Evolutionary conservation across 2,113 vertebrate genomes (phyloP).

Genomic region (Heliornis fulica): DNA sequence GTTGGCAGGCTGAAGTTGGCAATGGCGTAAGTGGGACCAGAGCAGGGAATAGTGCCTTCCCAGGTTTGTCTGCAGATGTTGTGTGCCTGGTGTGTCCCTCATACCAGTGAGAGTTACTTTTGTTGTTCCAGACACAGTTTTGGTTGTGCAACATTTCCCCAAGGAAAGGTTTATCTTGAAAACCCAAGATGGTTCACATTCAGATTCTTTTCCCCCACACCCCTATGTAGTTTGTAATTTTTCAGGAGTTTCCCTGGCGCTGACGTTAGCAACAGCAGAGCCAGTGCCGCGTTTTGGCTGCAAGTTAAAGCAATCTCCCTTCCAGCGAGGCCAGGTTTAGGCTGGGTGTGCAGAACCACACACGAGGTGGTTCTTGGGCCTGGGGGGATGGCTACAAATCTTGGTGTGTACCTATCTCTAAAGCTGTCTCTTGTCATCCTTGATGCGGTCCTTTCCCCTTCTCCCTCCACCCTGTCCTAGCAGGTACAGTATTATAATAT

Average conservation of each 20-base stretch:
- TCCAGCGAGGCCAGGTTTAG: neutral
- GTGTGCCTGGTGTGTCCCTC: neutral
- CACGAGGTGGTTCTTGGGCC: neutral
- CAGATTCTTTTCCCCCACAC: neutral
- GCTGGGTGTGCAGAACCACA: neutral
- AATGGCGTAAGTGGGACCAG: fast-evolving
- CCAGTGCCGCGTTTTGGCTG: neutral
- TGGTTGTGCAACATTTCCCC: neutral
- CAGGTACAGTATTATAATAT: fast-evolving
- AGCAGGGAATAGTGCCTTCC: neutral
- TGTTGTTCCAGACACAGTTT: neutral
- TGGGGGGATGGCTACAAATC: fast-evolving
- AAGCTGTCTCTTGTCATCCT: neutral
- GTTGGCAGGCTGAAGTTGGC: neutral
- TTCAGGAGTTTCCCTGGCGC: neutral
- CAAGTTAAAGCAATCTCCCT: neutral
- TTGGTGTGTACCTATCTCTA: neutral
- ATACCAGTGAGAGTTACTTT: neutral
- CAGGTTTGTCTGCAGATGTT: neutral
- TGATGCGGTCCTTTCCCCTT: neutral
- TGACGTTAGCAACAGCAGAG: neutral
- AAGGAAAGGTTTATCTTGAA: neutral
- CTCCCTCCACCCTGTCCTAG: neutral
- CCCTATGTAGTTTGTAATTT: neutral
- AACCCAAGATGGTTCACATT: neutral